Evolutionary conservation across 2,888 invertebrate genomes (phyloP).

Genomic region (Drymonia ruficornis): DNA sequence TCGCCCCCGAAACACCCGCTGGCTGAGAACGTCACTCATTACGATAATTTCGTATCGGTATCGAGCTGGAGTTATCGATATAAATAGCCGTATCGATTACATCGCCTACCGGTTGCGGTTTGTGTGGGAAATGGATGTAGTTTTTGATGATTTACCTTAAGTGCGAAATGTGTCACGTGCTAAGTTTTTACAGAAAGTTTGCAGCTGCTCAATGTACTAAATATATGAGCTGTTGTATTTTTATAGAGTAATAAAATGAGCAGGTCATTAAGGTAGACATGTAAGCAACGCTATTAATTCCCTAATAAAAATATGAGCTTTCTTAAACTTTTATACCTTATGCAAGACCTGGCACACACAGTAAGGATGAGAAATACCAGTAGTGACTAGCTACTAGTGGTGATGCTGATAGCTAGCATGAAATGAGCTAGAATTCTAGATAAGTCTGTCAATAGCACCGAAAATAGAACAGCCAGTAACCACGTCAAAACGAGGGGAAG

Average conservation of each 20-base stretch:
- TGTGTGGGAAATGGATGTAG: constrained; percentile 62
- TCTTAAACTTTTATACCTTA: no score
- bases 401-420: no score
- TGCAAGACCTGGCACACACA: no score
- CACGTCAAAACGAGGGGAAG: no score
- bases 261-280: not conserved
- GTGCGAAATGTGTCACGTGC: constrained; percentile 38
- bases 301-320: no score
- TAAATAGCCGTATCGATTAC: constrained; percentile 67
- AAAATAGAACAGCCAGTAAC: no score
- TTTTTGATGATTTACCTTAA: constrained; percentile 46
- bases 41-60: constrained; percentile 48
- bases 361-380: no score
- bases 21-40: constrained; percentile 77
- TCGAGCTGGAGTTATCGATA: constrained; percentile 54
- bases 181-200: constrained; percentile 30
- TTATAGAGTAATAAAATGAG: not conserved
- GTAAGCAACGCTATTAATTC: not conserved
- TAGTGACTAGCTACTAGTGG: no score
- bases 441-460: no score
- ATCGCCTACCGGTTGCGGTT: constrained; percentile 63
- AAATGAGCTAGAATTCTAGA: no score
- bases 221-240: not conserved
- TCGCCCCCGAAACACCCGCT: constrained; percentile 68
- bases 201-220: constrained; percentile 22